These are phyloP conservation scores for Ornithoptera alexandrae DNA, from an alignment of 2,888 invertebrate species.

Conservation along the genomic window DNA sequence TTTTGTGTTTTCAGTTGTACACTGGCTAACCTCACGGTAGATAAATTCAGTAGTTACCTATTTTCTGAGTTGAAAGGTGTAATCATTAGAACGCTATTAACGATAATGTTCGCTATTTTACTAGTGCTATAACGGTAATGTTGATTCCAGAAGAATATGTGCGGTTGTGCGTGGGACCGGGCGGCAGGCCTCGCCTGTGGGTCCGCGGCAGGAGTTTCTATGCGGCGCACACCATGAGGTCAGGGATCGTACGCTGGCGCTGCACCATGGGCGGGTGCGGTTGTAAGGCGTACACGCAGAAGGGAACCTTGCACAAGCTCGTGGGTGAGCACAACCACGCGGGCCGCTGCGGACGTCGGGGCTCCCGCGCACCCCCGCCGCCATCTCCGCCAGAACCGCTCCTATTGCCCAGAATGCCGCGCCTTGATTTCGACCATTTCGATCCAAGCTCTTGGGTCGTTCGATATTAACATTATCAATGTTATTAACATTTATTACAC, in stretches of 20 bases:
- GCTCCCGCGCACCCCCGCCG: constrained; percentile 35
- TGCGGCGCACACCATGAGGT: constrained; percentile 75
- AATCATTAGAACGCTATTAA: constrained; percentile 2
- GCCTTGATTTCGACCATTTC: constrained; percentile 64
- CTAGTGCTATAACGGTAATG: constrained; percentile 37
- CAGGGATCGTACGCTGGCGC: constrained; percentile 73
- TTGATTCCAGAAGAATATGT: constrained; percentile 59
- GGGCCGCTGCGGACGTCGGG: constrained; percentile 61
- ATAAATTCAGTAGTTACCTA: neutral
- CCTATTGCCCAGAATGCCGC: constrained; percentile 58
- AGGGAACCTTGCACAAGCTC: constrained; percentile 68
- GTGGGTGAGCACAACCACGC: constrained; percentile 74
- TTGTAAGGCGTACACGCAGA: constrained; percentile 74
- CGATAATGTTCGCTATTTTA: neutral
- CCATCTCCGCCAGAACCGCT: constrained; percentile 56
- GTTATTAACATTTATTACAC: neutral
- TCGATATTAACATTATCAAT: constrained; percentile 47
- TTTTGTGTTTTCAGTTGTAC: neutral
- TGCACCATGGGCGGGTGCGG: constrained; percentile 77
- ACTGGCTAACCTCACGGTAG: neutral
- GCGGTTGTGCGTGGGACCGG: constrained; percentile 70
- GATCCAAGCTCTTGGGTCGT: constrained; percentile 73
- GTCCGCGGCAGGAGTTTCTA: constrained; percentile 75
- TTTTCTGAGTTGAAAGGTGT: neutral
- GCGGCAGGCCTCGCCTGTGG: constrained; percentile 72